Percentiles rank a stretch among this genome's conserved stretches.
phyloP scores from a whole-genome alignment of 2,113 vertebrate genomes.

The Oryzias celebensis region DNA sequence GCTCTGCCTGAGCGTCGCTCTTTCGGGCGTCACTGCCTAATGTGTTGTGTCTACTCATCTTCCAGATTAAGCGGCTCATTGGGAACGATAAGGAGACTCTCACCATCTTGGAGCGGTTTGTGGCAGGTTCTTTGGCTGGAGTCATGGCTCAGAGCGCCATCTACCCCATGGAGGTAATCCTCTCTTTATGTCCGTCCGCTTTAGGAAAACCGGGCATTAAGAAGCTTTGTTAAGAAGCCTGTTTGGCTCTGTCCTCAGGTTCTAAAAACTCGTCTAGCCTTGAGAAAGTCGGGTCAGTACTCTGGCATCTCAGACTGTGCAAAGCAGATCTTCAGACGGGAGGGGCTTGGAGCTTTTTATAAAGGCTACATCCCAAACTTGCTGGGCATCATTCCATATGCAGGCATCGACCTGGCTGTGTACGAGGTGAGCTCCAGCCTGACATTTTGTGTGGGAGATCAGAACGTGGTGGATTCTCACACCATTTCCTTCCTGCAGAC shows the following conservation, averaged over 20 bases:
- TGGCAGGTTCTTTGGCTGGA: slow-evolving; percentile 91
- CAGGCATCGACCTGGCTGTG: slow-evolving; percentile 93
- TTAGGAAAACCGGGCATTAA: rapidly evolving
- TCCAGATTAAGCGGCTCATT: slow-evolving; percentile 89
- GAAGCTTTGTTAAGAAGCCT: background rate
- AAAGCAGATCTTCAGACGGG: slow-evolving; percentile 84
- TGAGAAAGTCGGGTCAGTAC: slow-evolving; percentile 90
- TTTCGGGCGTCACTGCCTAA: background rate
- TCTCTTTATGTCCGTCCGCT: background rate
- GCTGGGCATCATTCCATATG: slow-evolving; percentile 95
- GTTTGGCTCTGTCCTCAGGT: slow-evolving; percentile 74
- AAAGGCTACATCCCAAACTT: slow-evolving; percentile 96
- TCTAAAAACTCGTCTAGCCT: slow-evolving; percentile 90
- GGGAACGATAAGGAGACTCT: slow-evolving; percentile 85
- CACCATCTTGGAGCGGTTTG: slow-evolving; percentile 85
- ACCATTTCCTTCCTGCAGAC: slow-evolving; percentile 74
- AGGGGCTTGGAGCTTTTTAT: slow-evolving; percentile 89
- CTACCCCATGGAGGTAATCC: slow-evolving; percentile 96
- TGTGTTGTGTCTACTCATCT: background rate
- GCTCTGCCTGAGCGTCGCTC: background rate
- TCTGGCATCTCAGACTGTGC: slow-evolving; percentile 88
- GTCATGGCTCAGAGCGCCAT: slow-evolving; percentile 94
- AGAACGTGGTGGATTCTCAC: background rate
- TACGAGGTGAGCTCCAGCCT: slow-evolving; percentile 84
- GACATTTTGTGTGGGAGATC: rapidly evolving